Evolutionary conservation across 30 jellyfish, hydroid and myxozoan species (phyloP), one percentile per base, ranked within the genome.

Genomic region (Cassiopea andromeda): DNA sequence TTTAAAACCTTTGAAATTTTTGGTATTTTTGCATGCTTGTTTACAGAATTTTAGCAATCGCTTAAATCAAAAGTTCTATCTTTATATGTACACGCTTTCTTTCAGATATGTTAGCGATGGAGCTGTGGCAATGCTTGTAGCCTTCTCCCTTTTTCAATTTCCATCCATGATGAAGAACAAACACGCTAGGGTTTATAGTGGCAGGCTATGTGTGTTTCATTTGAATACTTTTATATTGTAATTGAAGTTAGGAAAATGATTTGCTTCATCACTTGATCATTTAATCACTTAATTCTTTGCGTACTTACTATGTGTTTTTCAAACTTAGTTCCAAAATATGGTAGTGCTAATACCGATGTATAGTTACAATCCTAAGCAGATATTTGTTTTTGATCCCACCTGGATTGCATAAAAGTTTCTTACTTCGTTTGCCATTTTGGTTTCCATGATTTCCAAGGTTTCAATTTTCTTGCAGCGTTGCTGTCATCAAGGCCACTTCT

Each of bases 51-150:
- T 27, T 27, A 27, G 38, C 38, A 27, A 0, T 27, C 0, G 38
- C 3, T 66, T 19, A 7, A 5, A 5, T 66, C 0, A 66, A 0
- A 0, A 66, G 7, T 54, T 3, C 64, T 54, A 54, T 6, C 0
- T 10, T 6, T 54, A 54, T 54, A 54, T 5, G 0, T 64, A 4
- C 2, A 64, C 0, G 7, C 3, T 27, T 72, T 91, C 69, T 60
- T 77, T 50, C 80, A 93, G 98, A 71, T 93, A 87, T 75, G 94
- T 93, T 10, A 87, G 92, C 60, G 98, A 93, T 83, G 98, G 96
- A 0, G 83, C 98, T 2, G 88, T 94, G 16, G 98, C 94, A n/a
- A 87, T 93, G 86, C 78, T 93, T n/a, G 69, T 93, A 1, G 75
- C 86, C 12, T 77, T 93, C 70, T 93, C 96, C 19, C 88, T 93